Evolutionary conservation across 1,140 invertebrate genomes (phyloP).

Genomic region (Nebria ingens): DNA sequence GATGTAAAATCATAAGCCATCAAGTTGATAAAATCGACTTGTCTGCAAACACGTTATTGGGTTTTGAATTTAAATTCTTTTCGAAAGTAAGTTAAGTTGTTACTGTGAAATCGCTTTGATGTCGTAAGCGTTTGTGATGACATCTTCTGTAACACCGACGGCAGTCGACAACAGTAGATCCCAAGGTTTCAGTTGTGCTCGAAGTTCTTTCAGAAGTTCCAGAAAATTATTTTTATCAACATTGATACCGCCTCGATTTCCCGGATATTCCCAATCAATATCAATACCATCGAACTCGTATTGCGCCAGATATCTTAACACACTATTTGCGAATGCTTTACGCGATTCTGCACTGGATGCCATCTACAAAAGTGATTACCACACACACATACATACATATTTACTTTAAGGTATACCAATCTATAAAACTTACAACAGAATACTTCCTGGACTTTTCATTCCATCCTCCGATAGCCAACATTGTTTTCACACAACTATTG

Average conservation of each 20-base stretch:
- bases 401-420: background rate
- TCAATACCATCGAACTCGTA: slow-evolving; percentile 56
- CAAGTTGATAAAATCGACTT: slow-evolving; percentile 38
- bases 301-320: slow-evolving; percentile 38
- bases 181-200: slow-evolving; percentile 34
- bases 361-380: slow-evolving; percentile 27
- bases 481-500: slow-evolving; percentile 50
- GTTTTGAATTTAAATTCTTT: slow-evolving; percentile 44
- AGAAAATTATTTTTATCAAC: slow-evolving; percentile 40
- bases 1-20: slow-evolving; percentile 34
- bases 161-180: slow-evolving; percentile 40
- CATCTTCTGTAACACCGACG: slow-evolving; percentile 35
- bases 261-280: slow-evolving; percentile 56
- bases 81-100: slow-evolving; percentile 6
- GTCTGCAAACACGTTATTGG: slow-evolving; percentile 53
- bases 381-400: background rate
- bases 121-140: slow-evolving; percentile 43
- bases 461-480: slow-evolving; percentile 70
- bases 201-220: slow-evolving; percentile 39
- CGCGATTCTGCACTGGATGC: slow-evolving; percentile 33
- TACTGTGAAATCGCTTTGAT: slow-evolving; percentile 37
- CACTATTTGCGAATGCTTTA: slow-evolving; percentile 36
- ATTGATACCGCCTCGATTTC: slow-evolving; percentile 38
- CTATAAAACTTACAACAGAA: slow-evolving; percentile 33
- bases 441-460: slow-evolving; percentile 54